Evolutionary conservation across 2,888 invertebrate genomes (phyloP).

Genomic region (Eupeodes latifasciatus): DNA sequence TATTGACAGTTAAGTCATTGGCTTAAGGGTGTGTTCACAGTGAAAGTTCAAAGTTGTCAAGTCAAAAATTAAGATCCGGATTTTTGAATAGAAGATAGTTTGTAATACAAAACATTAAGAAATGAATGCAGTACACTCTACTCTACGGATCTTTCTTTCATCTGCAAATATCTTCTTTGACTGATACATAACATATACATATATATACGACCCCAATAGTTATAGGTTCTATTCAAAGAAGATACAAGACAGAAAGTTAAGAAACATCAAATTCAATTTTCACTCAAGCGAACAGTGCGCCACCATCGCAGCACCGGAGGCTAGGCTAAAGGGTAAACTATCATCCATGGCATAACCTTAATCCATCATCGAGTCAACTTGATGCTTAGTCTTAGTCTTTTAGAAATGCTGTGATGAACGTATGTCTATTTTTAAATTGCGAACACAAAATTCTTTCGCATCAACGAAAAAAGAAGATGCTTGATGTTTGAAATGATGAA

Average conservation of each 20-base stretch:
- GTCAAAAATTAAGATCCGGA: too few species aligned
- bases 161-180: too few species aligned
- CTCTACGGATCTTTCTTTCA: too few species aligned
- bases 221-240: too few species aligned
- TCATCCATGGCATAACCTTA: conserved; percentile 35
- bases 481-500: background rate
- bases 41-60: too few species aligned
- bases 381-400: background rate
- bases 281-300: background rate
- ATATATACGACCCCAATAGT: too few species aligned
- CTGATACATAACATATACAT: too few species aligned
- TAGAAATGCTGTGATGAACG: background rate
- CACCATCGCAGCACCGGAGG: background rate
- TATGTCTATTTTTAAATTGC: conserved; percentile 10
- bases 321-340: background rate
- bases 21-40: too few species aligned
- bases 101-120: too few species aligned
- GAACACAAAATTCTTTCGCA: conserved; percentile 15
- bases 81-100: too few species aligned
- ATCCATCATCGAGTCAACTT: background rate
- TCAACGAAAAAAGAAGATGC: background rate
- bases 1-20: too few species aligned
- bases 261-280: background rate
- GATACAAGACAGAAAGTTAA: background rate
- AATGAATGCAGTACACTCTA: too few species aligned